Evolutionary conservation across 2,797 vertebrate species (phyloP), one percentile per base, ranked within the genome.

Genomic region (Chlorospingus flavigularis): DNA sequence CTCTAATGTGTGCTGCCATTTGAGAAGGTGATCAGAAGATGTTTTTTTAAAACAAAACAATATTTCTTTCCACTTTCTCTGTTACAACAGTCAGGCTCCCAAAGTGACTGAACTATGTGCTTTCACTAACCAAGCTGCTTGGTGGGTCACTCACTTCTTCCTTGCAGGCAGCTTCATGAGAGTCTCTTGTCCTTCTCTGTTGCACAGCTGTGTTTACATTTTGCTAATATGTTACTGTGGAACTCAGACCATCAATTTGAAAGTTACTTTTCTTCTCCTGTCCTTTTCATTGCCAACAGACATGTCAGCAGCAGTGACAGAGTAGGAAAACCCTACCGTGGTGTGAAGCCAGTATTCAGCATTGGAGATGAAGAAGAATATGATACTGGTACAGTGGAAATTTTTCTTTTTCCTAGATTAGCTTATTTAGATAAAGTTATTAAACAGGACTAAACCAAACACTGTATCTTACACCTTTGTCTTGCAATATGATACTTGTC

Each of bases 341-440:
- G 99, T 6, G 99, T 99, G 48, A 99, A 99, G 92, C 99, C 99
- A 2, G 99, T 99, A 43, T 99, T 99, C 98, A 99, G 99, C 96
- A 99, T 99, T 0, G 99, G 98, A 19, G 99, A 99, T 85, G 99
- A 99, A 97, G 99, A 99, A 70, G 99, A 99, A 80, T 99, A 99
- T 1, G 99, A 99, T 92, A 99, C 99, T 93, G 99, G 99, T 99
- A 96, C 33, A 61, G 97, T 93, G 89, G 40, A 18, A 17, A 71
- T 65, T 57, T 51, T 92, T 9, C 7, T 48, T 21, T 92, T 79
- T 25, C 8, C 28, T 80, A 6, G 4, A 85, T 68, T 33, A 37
- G 6, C 4, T 40, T 79, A 17, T 48, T 68, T 76, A 65, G 24
- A 42, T 8, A 85, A 67, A 89, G 39, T 30, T 30, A 40, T 16